Percentiles rank a stretch among this genome's conserved stretches.
phyloP scores from a whole-genome alignment of 2,797 vertebrate species.

The Cercopithecus neglectus region DNA sequence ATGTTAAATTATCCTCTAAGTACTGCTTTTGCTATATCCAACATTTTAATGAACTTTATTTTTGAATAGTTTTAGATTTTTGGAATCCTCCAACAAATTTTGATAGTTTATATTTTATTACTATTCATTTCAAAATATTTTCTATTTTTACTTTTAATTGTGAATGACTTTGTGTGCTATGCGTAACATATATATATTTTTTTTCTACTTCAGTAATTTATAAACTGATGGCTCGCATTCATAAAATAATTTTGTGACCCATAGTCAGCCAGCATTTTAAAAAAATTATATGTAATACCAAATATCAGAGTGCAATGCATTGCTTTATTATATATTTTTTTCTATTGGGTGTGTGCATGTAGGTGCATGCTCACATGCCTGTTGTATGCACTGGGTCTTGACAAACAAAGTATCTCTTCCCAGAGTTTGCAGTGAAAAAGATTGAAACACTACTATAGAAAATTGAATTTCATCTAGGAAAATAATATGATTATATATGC shows the following conservation, averaged over 20 bases:
- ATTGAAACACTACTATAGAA: background rate
- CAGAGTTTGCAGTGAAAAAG: background rate
- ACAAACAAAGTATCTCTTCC: background rate
- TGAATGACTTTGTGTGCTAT: background rate
- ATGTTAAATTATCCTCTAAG: background rate
- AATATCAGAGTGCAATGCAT: background rate
- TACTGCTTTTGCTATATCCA: background rate
- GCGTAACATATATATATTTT: background rate
- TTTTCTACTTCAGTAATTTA: background rate
- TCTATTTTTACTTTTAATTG: background rate
- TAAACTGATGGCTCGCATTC: background rate
- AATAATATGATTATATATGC: conserved; percentile 4
- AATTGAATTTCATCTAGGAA: background rate
- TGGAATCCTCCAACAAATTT: background rate
- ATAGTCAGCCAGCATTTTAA: background rate
- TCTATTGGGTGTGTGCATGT: rapidly evolving
- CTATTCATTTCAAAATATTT: background rate
- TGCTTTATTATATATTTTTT: background rate
- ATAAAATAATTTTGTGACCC: background rate
- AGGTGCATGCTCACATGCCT: background rate
- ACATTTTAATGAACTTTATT: background rate
- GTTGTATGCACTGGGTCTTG: background rate
- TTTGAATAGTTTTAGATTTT: conserved; percentile 21
- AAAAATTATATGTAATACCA: background rate
- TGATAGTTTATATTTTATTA: background rate